Percentiles rank a stretch among this genome's conserved stretches.
These are phyloP conservation scores for Sitophilus oryzae DNA, from an alignment of 1,140 invertebrate genomes.

Conservation along the genomic window DNA sequence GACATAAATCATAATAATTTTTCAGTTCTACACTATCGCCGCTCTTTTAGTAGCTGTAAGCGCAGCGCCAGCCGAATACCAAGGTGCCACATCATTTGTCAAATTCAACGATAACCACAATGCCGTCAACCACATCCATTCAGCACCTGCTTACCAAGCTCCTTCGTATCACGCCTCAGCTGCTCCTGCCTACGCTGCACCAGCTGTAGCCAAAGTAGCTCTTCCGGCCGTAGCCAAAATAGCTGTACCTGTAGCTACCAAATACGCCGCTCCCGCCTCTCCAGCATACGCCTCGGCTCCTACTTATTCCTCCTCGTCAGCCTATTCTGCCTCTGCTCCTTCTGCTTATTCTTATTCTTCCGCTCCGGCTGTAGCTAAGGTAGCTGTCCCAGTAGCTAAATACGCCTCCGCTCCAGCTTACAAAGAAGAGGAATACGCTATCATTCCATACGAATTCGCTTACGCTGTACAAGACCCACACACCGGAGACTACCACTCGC, in stretches of 20 bases:
- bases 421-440: conserved; percentile 7
- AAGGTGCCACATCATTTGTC: not conserved
- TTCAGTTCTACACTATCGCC: not conserved
- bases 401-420: conserved; percentile 2
- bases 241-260: not conserved
- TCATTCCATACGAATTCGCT: conserved; percentile 31
- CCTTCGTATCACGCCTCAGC: no score
- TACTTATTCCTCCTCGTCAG: no score
- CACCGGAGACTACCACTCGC: conserved; percentile 40
- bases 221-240: not conserved
- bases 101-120: not conserved
- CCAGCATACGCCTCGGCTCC: not conserved
- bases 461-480: conserved; percentile 45
- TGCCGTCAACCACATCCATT: not conserved
- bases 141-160: not conserved
- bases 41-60: not conserved
- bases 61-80: not conserved
- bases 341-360: conserved; percentile 4
- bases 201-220: conserved; percentile 1
- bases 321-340: not conserved
- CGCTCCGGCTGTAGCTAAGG: conserved; percentile 4
- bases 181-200: not conserved
- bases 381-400: conserved; percentile 15
- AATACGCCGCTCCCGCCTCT: not conserved
- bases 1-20: no score